A percentile compares a stretch with the other conserved stretches of the same genome.
Evolutionary conservation across 92 coral and sea anemone species (phyloP).

Genomic region (Plumapathes pennacea): DNA sequence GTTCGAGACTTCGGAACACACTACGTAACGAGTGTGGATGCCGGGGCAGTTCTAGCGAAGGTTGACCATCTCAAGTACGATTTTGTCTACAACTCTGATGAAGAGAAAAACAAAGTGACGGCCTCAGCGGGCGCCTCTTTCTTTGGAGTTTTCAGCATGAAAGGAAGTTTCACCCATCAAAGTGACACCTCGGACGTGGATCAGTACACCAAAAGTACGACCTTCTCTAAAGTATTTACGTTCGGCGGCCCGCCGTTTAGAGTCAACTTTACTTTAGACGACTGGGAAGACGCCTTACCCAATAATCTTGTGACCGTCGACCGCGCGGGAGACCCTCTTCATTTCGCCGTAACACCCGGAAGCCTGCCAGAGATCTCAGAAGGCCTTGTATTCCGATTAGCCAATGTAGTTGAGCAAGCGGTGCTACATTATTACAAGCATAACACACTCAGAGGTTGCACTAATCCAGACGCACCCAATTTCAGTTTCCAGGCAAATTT

Average conservation of each 20-base stretch:
- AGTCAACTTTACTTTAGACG: conserved; percentile 61
- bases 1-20: conserved; percentile 96
- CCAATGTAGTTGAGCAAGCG: conserved; percentile 57
- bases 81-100: conserved; percentile 33
- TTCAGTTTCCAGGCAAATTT: conserved; percentile 91
- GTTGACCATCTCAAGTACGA: conserved; percentile 63
- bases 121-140: conserved; percentile 91
- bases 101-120: conserved; percentile 63
- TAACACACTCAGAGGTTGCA: conserved; percentile 87
- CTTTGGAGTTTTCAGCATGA: conserved; percentile 61
- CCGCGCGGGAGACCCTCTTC: conserved; percentile 76
- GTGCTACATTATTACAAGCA: conserved; percentile 69
- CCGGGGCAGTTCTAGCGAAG: conserved; percentile 86
- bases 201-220: conserved; percentile 54
- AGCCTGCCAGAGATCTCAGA: conserved; percentile 76
- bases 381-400: conserved; percentile 44
- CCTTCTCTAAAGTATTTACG: conserved; percentile 62
- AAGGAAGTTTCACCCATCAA: conserved; percentile 39
- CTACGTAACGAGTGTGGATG: conserved; percentile 78
- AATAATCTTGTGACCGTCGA: conserved; percentile 80
- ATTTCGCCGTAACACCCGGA: conserved; percentile 69
- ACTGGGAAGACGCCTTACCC: conserved; percentile 77
- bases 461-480: conserved; percentile 75
- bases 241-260: conserved; percentile 85
- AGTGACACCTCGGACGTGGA: conserved; percentile 51